Base-by-base conservation (phyloP, 1,140 invertebrate species). In the Scaptomyza pallida region DNA sequence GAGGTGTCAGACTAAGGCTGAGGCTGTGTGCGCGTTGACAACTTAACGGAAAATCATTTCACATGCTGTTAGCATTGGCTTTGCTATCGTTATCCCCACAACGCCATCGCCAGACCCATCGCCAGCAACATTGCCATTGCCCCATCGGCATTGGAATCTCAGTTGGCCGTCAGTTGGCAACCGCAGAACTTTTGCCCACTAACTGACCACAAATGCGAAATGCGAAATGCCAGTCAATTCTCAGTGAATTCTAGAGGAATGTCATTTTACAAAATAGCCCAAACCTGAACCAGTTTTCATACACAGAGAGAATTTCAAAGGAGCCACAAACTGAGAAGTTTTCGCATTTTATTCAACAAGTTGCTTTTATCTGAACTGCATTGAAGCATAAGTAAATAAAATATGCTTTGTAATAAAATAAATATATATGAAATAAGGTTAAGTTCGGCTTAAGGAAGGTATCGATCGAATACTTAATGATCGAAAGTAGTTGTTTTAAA, bases 41-140 rank as follows among this genome's bases (percentile, higher is more conserved):
- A 65, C 72, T 69, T 74, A 86, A 78, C 77, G 81, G 72, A 78
- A 81, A 86, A 77, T 85, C 69, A 74, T 86, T 80, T 74, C 64
- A 85, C 63, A 69, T 57, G 45, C 54, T 35, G 47, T 54, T 52
- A 26, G 19, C 64, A 59, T 44, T 55, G 17, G 35, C 37, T 15
- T 23, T 26, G 10, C 3, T 40, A 47, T 23, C 19, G 19, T 8
- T 9, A 19, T 47, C 16, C 8, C 13, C 37, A 13, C 19, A n/a
- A n/a, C 10, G 15, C 8, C 23, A 2, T 10, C 17, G 13, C 5
- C 51, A 23, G 16, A 6, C 33, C 54, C 10, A 41, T 19, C 8
- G 8, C 41, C 3, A 33, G 1, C 4, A 17, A 10, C 57, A 15
- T 37, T 8, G n/a, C 21, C 43, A 30, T 9, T n/a, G n/a, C 19